A percentile compares a stretch with the other conserved stretches of the same genome.
Evolutionary conservation across 2,113 vertebrate genomes (phyloP).

Genomic region (Sebastes fasciatus): DNA sequence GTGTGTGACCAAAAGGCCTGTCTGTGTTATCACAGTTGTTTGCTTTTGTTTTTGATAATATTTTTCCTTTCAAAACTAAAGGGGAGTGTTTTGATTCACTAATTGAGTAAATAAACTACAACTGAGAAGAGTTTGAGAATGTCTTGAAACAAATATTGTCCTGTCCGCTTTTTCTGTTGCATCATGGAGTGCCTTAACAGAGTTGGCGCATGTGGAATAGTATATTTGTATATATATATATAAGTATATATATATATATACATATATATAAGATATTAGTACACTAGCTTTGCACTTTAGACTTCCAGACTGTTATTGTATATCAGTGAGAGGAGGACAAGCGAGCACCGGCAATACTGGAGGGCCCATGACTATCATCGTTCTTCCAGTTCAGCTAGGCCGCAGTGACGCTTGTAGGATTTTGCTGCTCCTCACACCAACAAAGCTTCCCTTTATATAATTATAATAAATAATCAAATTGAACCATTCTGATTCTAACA

Average conservation of each 20-base stretch:
- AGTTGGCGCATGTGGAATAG: not conserved
- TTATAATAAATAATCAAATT: too few relatives aligned
- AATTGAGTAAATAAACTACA: conserved; percentile 77
- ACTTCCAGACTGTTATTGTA: too few relatives aligned
- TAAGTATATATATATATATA: not conserved
- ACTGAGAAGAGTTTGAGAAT: conserved; percentile 67
- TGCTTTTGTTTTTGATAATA: conserved; percentile 40
- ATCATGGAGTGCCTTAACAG: not conserved
- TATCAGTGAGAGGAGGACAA: too few relatives aligned
- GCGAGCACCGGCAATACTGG: too few relatives aligned
- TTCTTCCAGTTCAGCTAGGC: too few relatives aligned
- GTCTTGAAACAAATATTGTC: conserved; percentile 39
- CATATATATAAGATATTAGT: not conserved
- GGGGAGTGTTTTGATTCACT: conserved; percentile 72
- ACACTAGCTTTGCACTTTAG: too few relatives aligned
- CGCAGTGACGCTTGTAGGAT: too few relatives aligned
- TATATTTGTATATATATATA: not conserved
- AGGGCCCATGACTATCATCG: too few relatives aligned
- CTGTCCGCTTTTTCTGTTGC: conserved; percentile 29
- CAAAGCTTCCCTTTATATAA: too few relatives aligned
- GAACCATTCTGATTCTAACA: too few relatives aligned
- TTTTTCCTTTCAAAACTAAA: conserved; percentile 53
- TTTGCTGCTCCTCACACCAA: too few relatives aligned
- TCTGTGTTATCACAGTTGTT: conserved; percentile 29
- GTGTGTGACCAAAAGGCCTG: conserved; percentile 49